Base-by-base conservation (phyloP, 2,113 vertebrate genomes). In the Antennarius striatus region DNA sequence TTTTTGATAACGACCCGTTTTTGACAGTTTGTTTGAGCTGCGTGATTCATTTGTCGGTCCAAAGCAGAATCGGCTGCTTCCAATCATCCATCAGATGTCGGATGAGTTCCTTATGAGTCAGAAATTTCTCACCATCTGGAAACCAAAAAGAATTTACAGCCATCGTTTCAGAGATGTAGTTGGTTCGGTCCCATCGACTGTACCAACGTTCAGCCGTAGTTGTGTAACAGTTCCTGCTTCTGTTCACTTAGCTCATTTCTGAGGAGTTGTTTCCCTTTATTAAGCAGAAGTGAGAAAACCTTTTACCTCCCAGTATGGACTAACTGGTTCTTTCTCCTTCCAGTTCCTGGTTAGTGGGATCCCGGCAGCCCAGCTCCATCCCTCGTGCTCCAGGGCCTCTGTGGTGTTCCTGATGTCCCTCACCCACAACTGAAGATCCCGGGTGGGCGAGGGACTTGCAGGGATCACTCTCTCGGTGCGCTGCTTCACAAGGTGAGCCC, bases 381-480 rank as follows among this genome's bases (percentile, higher is more conserved):
- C 95, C 95, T 95, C 93, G 92, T 84, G 92, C 95, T 93, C 97
- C 96, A 11, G 96, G 97, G 96, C 96, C 97, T 98, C 96, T 95
- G 97, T 99, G 97, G 97, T 99, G 97, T 92, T 99, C 97, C 97
- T 99, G 97, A 99, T 98, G 97, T 94, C 96, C 97, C 97, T 98
- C 97, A 97, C 97, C 97, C 97, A 99, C 96, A 96, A 90, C 93
- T 93, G 86, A 99, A 98, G 97, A 98, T 98, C 97, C 97, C 96
- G 95, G 93, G 96, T 98, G 97, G 97, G 97, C 95, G 97, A 96
- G 97, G 97, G 95, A 94, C 92, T 82, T 82, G 95, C 93, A 98
- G 97, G 97, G 97, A 99, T 99, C 97, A 95, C 94, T 95, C 95
- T 94, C 93, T 95, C 86, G 92, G 94, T 77, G 93, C 94, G 93